Base-by-base conservation (phyloP, 2,888 invertebrate genomes). In the Isotomurus palustris region DNA sequence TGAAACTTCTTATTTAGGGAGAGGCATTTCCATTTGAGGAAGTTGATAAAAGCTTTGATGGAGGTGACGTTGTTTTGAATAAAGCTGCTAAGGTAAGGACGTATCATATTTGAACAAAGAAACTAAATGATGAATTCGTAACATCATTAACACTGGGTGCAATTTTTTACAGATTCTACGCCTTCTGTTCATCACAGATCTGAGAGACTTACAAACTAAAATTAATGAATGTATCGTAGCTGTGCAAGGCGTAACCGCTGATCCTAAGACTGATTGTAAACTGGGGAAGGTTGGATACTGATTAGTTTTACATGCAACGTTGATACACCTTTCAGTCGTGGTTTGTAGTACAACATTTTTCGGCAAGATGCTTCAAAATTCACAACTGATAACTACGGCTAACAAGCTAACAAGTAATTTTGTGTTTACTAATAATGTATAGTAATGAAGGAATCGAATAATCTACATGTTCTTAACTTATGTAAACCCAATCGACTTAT, bases 241-340 rank as follows among this genome's bases (percentile, higher is more conserved):
- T 43, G 89, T 94, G 3, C 99, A 99, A 78, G 83, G 79, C 62
- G 80, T 97, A 1, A 97, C 97, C 1, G 96, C 96, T 3, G 88
- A 97, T 79, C 97, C 96, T 2, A 92, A 92, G 78, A 97, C 96
- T 63, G 94, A 97, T 74, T 91, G 93, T 0, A 87, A 85, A 74
- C 78, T 97, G 45, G 96, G 96, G 51, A 88, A 90, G 82, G 94
- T 96, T 69, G 96, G 96, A 64, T 62, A 56, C 28, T 67, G 52
- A 55, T n/a, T n/a, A n/a, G n/a, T n/a, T n/a, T n/a, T n/a, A n/a
- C n/a, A n/a, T n/a, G n/a, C n/a, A n/a, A n/a, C n/a, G n/a, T n/a
- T n/a, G n/a, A n/a, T n/a, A n/a, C n/a, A n/a, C n/a, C n/a, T n/a
- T n/a, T n/a, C n/a, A n/a, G n/a, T n/a, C n/a, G n/a, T n/a, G n/a